Conservation (phyloP, 2,113 vertebrate species). For the Nicator chloris region DNA sequence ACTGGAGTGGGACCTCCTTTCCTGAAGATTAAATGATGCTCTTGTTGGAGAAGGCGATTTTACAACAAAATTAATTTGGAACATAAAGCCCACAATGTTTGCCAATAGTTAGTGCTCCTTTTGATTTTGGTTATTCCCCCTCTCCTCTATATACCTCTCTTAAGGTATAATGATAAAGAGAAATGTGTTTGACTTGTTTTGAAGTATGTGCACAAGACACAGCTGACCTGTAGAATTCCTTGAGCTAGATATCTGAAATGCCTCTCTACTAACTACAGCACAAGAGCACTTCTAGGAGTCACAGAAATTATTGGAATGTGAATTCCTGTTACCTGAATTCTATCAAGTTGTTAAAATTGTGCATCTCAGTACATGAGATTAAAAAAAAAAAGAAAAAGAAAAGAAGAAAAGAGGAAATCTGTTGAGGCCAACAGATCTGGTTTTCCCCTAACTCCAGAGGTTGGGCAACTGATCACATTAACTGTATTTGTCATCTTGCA, state of each 20-base stretch:
- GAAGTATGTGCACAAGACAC: not conserved
- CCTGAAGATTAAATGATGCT: constrained; percentile 33
- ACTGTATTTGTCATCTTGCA: not conserved
- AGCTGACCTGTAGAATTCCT: not conserved
- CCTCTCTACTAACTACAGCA: not conserved
- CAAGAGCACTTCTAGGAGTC: constrained; percentile 43
- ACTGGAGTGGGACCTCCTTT: constrained; percentile 20
- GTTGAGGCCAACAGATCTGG: not conserved
- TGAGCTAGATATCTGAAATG: not conserved
- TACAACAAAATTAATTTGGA: not conserved
- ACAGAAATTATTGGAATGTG: constrained; percentile 63
- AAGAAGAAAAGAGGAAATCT: not conserved
- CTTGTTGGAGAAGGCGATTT: constrained; percentile 2
- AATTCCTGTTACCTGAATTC: constrained; percentile 67
- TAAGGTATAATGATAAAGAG: not conserved
- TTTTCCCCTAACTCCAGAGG: not conserved
- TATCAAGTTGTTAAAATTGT: constrained; percentile 24
- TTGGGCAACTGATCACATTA: not conserved
- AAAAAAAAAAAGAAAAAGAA: not conserved
- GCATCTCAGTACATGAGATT: constrained; percentile 20
- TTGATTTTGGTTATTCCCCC: not conserved
- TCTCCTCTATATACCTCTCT: not conserved
- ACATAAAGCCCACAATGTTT: not conserved
- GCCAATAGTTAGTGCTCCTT: not conserved
- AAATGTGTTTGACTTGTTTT: not conserved